Evolutionary conservation across 2,113 vertebrate genomes (phyloP), one percentile per base, ranked within the genome.

Genomic region (Campylorhamphus procurvoides): DNA sequence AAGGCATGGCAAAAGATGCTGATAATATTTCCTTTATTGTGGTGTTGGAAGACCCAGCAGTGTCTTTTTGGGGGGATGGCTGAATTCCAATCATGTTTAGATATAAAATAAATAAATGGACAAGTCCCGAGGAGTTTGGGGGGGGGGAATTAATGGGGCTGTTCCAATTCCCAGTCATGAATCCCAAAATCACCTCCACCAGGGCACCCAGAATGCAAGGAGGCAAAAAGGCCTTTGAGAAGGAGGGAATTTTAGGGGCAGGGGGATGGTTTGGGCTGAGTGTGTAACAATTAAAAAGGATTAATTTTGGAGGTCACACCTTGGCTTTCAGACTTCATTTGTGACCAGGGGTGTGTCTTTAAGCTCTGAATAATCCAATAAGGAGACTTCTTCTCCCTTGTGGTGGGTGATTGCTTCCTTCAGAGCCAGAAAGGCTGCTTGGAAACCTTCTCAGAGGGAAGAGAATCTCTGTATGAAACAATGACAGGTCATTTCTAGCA

Each of bases 101-200:
- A 14, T 14, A 44, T 17, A 16, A 44, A 44, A 44, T 44, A 16
- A 44, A 44, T 44, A 97, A 98, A 97, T 88, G 97, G 97, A 98
- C 83, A 95, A 92, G 94, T 96, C 91, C 96, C 50, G 97, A 96
- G 96, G 74, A 95, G 92, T 97, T 98, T 87, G 87, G 97, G 97
- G 96, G 91, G 91, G 37, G 37, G 96, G 97, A 84, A 84, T 97
- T 98, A 98, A 98, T 98, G 97, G 97, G 84, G 94, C 97, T 94
- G 93, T 95, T 97, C 37, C 37, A 89, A 91, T 96, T 96, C 97
- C 75, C 75, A 97, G 97, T 97, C 97, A 97, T 98, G 98, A 98
- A 92, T 96, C 97, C 97, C 92, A 89, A 96, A 98, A 97, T 96
- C 91, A 91, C 97, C 97, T 97, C 96, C 95, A 66, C 67, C 15